A percentile compares a stretch with the other conserved stretches of the same genome.
phyloP scores from a whole-genome alignment of 2,113 vertebrate species.

The Brachionichthys hirsutus region DNA sequence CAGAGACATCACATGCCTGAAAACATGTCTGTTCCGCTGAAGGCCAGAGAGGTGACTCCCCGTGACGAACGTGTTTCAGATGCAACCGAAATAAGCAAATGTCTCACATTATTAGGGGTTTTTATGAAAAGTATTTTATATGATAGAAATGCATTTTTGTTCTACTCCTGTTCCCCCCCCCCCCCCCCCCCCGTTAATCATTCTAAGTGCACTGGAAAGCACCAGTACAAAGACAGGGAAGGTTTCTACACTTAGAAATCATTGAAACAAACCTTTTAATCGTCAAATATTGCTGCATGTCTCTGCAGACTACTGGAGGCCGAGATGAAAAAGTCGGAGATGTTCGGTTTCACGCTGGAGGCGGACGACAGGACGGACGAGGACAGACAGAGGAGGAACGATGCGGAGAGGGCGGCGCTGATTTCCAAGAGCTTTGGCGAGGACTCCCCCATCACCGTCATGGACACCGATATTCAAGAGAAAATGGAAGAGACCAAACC shows the following conservation, averaged over 20 bases:
- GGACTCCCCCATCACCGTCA: conserved; percentile 74
- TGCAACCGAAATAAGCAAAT: neutral
- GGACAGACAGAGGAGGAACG: conserved; percentile 33
- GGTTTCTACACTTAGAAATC: neutral
- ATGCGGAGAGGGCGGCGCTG: conserved; percentile 36
- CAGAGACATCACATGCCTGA: conserved; percentile 66
- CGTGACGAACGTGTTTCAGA: conserved; percentile 14
- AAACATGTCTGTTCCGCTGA: conserved; percentile 22
- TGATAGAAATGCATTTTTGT: no score
- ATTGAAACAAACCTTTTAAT: neutral
- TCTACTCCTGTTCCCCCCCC: no score
- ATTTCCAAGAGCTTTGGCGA: conserved; percentile 68
- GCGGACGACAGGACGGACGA: conserved; percentile 71
- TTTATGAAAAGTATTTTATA: no score
- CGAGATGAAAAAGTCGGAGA: conserved; percentile 81
- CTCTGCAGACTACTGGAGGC: conserved; percentile 8
- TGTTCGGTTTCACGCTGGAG: conserved; percentile 66
- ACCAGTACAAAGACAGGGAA: no score
- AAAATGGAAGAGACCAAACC: conserved; percentile 68
- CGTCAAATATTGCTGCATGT: neutral
- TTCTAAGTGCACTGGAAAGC: no score
- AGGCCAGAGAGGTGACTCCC: conserved; percentile 1
- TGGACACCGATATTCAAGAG: conserved; percentile 86
- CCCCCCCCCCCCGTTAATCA: no score
- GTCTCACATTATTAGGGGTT: no score